A percentile compares a stretch with the other conserved stretches of the same genome.
These are phyloP conservation scores for Elanus axillaris DNA, from an alignment of 2,113 vertebrate species.

Conservation along the genomic window DNA sequence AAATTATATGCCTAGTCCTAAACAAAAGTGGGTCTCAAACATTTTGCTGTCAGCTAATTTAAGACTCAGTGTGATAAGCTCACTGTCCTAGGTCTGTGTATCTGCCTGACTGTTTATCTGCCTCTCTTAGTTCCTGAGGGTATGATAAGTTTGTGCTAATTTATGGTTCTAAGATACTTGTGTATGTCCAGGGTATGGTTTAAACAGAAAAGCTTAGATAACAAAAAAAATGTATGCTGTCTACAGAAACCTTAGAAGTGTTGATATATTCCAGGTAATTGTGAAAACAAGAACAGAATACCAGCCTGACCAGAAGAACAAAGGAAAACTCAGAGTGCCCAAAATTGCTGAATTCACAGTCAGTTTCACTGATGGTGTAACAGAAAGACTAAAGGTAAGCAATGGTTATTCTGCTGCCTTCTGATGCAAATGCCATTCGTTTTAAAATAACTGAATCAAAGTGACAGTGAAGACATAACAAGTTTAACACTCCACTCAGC, in stretches of 20 bases:
- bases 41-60: background rate
- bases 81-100: background rate
- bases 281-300: slow-evolving; percentile 97
- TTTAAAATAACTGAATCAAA: slow-evolving; percentile 19
- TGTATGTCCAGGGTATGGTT: background rate
- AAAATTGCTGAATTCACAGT: slow-evolving; percentile 99
- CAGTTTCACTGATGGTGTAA: slow-evolving; percentile 89
- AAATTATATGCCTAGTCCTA: background rate
- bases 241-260: background rate
- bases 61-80: background rate
- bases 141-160: background rate
- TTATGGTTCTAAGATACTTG: background rate
- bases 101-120: background rate
- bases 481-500: background rate
- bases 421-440: background rate
- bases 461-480: slow-evolving; percentile 25
- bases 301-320: slow-evolving; percentile 96
- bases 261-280: slow-evolving; percentile 83
- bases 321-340: slow-evolving; percentile 91
- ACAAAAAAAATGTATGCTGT: background rate
- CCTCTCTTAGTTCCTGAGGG: background rate
- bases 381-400: slow-evolving; percentile 87
- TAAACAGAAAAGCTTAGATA: background rate
- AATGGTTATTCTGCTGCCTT: slow-evolving; percentile 10
- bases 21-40: background rate